Evolutionary conservation across 2,113 vertebrate species (phyloP).

Genomic region (Colossoma macropomum): DNA sequence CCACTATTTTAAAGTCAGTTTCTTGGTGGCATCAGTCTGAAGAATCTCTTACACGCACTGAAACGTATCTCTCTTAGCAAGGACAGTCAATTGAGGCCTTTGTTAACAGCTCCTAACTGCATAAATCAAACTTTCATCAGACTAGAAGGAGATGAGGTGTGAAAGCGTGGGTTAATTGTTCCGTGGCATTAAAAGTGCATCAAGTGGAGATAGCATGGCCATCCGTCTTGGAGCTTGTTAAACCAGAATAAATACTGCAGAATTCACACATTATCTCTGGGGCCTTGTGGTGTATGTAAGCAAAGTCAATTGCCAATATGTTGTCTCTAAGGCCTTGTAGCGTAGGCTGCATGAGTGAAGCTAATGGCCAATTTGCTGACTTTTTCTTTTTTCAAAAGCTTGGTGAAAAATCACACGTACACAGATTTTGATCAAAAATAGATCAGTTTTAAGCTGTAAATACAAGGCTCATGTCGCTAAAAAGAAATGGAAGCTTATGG

Average conservation of each 20-base stretch:
- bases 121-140: conserved; percentile 38
- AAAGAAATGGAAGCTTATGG: too few species aligned
- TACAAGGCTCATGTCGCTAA: too few species aligned
- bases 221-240: conserved; percentile 24
- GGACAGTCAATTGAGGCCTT: not conserved
- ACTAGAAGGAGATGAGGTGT: conserved; percentile 11
- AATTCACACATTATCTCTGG: not conserved
- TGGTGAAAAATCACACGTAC: too few species aligned
- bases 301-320: not conserved
- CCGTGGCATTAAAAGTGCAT: conserved; percentile 33
- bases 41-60: not conserved
- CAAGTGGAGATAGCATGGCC: not conserved
- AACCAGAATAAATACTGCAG: not conserved
- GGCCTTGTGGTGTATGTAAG: not conserved
- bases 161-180: conserved; percentile 33
- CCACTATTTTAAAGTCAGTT: not conserved
- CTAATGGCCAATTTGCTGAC: not conserved
- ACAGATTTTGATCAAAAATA: too few species aligned
- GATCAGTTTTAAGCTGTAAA: too few species aligned
- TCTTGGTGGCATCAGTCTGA: conserved; percentile 9
- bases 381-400: not conserved
- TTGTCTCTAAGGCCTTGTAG: not conserved
- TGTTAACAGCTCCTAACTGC: conserved; percentile 1
- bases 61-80: not conserved
- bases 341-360: not conserved